phyloP scores from a whole-genome alignment of 1,140 invertebrate genomes.

The Dreissena polymorpha region DNA sequence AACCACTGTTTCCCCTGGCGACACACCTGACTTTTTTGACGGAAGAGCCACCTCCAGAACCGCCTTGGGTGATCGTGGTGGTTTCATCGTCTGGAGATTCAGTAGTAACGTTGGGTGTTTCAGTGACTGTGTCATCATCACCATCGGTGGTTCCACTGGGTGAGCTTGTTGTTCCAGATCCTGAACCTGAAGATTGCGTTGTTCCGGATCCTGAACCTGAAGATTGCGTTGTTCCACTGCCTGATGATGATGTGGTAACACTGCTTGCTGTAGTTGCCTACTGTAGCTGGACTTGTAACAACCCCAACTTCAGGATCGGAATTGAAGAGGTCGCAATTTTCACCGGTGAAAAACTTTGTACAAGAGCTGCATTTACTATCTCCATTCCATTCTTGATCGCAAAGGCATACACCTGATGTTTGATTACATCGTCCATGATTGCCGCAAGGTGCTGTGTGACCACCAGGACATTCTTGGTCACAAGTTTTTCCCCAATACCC shows the following conservation, averaged over 20 bases:
- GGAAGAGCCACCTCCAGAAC: too few relatives aligned
- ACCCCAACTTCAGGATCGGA: slow-evolving; percentile 7
- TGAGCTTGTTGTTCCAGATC: neutral
- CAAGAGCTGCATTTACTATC: slow-evolving; percentile 36
- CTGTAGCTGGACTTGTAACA: neutral
- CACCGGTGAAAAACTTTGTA: slow-evolving; percentile 3
- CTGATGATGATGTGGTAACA: too few relatives aligned
- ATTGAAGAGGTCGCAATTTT: slow-evolving; percentile 21
- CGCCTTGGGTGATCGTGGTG: too few relatives aligned
- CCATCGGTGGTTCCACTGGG: neutral
- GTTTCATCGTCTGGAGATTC: too few relatives aligned
- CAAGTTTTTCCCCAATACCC: slow-evolving; percentile 32
- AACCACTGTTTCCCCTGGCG: slow-evolving; percentile 9
- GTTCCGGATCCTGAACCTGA: too few relatives aligned
- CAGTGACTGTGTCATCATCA: neutral
- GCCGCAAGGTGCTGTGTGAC: slow-evolving; percentile 20
- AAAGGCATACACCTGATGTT: slow-evolving; percentile 26
- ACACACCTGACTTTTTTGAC: neutral
- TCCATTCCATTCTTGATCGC: slow-evolving; percentile 29
- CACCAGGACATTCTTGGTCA: slow-evolving; percentile 30
- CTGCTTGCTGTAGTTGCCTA: neutral
- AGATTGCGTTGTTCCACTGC: too few relatives aligned
- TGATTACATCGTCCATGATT: slow-evolving; percentile 34
- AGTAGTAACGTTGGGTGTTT: too few relatives aligned
- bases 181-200: too few relatives aligned